Evolutionary conservation across 2,797 vertebrate genomes (phyloP).

Genomic region (Miichthys miiuy): DNA sequence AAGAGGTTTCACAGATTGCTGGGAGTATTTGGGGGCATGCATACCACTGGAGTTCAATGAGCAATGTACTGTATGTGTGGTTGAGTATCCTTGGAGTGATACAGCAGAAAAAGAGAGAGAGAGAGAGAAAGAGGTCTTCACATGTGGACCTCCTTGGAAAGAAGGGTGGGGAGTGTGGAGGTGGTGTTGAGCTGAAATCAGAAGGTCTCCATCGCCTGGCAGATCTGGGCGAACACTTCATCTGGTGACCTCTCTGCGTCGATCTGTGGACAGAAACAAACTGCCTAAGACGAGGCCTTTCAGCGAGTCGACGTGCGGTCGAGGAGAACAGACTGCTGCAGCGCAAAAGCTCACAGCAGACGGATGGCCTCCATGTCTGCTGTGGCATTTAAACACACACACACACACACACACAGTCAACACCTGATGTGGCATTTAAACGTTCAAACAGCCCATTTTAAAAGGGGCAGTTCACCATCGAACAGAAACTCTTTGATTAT

Average conservation of each 20-base stretch:
- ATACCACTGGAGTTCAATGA: constrained; percentile 57
- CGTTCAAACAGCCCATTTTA: constrained; percentile 36
- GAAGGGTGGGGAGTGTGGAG: not conserved
- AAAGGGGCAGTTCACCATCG: constrained; percentile 26
- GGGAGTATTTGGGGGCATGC: constrained; percentile 63
- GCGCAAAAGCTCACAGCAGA: constrained; percentile 16
- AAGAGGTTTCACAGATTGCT: constrained; percentile 38
- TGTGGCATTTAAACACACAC: constrained; percentile 52
- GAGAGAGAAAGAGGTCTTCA: constrained; percentile 18
- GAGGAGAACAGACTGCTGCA: constrained; percentile 17
- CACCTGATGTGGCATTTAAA: constrained; percentile 58
- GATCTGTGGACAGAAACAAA: constrained; percentile 82
- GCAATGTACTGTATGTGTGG: constrained; percentile 1
- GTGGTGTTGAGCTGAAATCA: constrained; percentile 35
- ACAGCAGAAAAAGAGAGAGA: not conserved
- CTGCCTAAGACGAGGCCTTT: constrained; percentile 32
- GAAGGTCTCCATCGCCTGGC: constrained; percentile 86
- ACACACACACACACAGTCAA: constrained; percentile 1
- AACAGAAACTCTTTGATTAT: constrained; percentile 20
- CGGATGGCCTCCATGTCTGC: constrained; percentile 43
- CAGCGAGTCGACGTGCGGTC: not conserved
- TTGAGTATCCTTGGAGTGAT: constrained; percentile 25
- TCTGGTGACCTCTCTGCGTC: constrained; percentile 91
- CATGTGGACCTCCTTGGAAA: constrained; percentile 27
- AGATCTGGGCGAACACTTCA: constrained; percentile 91